Base-by-base conservation (phyloP, 2,797 vertebrate species). In the Chelon labrosus region DNA sequence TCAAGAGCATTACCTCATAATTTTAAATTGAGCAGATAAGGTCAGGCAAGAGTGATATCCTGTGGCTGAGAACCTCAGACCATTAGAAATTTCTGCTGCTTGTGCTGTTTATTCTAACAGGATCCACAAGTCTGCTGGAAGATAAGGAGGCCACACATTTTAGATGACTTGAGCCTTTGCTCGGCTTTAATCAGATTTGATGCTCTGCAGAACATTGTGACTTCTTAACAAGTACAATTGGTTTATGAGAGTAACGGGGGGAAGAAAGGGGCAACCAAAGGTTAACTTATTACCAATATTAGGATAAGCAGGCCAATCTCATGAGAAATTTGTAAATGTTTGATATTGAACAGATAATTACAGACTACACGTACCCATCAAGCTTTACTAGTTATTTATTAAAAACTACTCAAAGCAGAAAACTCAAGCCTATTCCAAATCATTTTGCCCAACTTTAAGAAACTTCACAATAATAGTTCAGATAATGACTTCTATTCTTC, bases 151-250 rank as follows among this genome's bases (percentile, higher is more conserved):
- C 86, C 77, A 87, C 88, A 88, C 86, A 93, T 87, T 90, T 87
- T 53, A 75, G 73, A 91, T 85, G 89, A 91, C 84, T 90, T 80
- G 85, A 66, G 85, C 77, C 79, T 88, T 83, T 84, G 67, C 85
- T 80, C 20, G 10, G 67, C 83, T 88, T 84, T 91, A 93, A 94
- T 93, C 67, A 9, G 78, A 93, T 92, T 89, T 87, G 82, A 86
- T 58, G 71, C 87, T 80, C 74, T 10, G 82, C 78, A 84, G 90
- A 92, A 92, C 91, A 93, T 90, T 92, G 91, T 91, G 93, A 92
- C 92, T 92, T 80, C 75, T 87, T 91, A 91, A 94, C 84, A 71
- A 92, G 88, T 84, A 62, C 72, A 92, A 92, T 92, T 93, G 83
- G 83, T 91, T 93, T 89, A 91, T 71, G 49, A 80, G 80, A 66